Evolutionary conservation across 2,888 invertebrate species (phyloP), one percentile per base, ranked within the genome.

Genomic region (Cordylochernes scorpioides): DNA sequence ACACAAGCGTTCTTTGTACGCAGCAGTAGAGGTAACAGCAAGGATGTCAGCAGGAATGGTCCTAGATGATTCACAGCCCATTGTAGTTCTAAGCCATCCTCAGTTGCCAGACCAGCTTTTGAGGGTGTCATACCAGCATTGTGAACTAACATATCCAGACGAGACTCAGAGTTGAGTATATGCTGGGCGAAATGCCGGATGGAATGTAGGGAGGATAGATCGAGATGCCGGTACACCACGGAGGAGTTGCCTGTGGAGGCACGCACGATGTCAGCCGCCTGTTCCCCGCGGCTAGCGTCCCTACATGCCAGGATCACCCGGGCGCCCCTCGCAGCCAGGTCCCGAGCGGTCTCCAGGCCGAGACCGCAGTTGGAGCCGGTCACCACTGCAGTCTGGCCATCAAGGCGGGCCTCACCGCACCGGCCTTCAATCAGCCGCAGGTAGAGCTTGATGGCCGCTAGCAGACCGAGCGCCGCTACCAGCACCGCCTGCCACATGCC

Each of bases 1-100:
- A 48, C 36, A 4, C 48, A 35, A 5, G 39, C 26, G 7, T 41
- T 37, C 2, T 30, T 26, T 8, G 26, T 27, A 32, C 26, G 14
- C 19, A 39, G 35, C 25, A 44, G 18, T 12, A 39, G 18, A 21
- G 38, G 53, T 25, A 56, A 31, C 5, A 91, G 58, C 8, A 91
- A 64, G 54, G 82, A 82, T 0, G 86, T 88, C 8, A 94, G 59
- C 25, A 91, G 58, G 49, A 88, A 91, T 5, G 82, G 84, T 1
- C 88, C 88, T 50, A 77, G 78, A 45, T 86, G 74, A 49, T 91
- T 91, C 1, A 82, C 80, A 0, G 72, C 80, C 71, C 84, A 77
- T 2, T 77, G 82, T 44, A 70, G 53, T 50, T 91, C 88, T 19
- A 88, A 55, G 3, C 71, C 77, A 47, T 86, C 84, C 44, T 67